Evolutionary conservation across 2,888 invertebrate species (phyloP), one percentile per base, ranked within the genome.

Genomic region (Rhorus exstirpatorius): DNA sequence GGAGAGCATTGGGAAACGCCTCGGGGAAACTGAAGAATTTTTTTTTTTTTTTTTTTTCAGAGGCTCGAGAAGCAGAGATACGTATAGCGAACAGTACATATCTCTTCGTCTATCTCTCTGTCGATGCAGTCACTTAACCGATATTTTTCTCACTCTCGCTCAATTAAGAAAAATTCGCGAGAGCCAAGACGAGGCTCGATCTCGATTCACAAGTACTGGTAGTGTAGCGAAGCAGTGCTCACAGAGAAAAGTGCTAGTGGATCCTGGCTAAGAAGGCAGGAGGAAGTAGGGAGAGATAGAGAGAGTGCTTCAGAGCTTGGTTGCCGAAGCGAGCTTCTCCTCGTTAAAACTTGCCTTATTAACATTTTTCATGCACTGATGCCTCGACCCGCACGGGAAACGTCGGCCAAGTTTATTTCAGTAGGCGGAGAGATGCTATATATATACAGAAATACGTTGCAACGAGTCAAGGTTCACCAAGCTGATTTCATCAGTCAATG

Each of bases 281-380:
- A 24, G 46, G 46, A n/a, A 41, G 46, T 61, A 58, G 60, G 46
- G 58, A 60, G 31, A 55, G 46, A 35, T 19, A 35, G 72, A 38
- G 51, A 38, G 24, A 38, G 24, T 60, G 19, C 76, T 83, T 63
- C 85, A 84, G 77, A 63, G 68, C 78, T 74, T 58, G 77, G 74
- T 82, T 68, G 41, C 38, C 74, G 74, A 31, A 75, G 82, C 79
- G 83, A 84, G 78, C 84, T 86, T 84, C 85, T 86, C 83, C 90
- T 91, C 90, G 90, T 91, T 91, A 91, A 91, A 91, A 91, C 91
- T 91, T 91, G 89, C 87, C 90, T 90, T 91, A 91, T 91, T 91
- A 91, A 91, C 89, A 91, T 91, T 91, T 91, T 91, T 91, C 90
- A 90, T 90, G 88, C 89, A 75, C 89, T 87, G 86, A 90, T 91